These are phyloP conservation scores for Drosophila colorata DNA, from an alignment of 2,888 invertebrate genomes.

Conservation along the genomic window DNA sequence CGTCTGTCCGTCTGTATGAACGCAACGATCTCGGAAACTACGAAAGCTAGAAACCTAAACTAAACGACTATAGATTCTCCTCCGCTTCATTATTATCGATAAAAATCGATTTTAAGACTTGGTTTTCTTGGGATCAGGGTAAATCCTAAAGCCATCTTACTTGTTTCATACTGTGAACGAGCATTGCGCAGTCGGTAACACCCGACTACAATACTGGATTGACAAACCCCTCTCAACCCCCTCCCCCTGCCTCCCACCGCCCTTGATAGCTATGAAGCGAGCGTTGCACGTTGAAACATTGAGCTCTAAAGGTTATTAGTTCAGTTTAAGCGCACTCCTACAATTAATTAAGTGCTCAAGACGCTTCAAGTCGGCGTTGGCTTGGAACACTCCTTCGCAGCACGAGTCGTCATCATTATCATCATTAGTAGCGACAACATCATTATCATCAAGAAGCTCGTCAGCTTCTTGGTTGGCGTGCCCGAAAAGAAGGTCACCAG, in stretches of 20 bases:
- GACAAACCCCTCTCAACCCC: not conserved
- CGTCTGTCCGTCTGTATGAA: no score
- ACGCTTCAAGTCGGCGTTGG: slow-evolving; percentile 47
- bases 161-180: no score
- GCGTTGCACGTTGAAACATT: not conserved
- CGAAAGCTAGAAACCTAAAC: no score
- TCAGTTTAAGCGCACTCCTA: slow-evolving; percentile 75
- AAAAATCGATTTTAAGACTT: no score
- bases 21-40: no score
- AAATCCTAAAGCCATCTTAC: no score
- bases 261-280: not conserved
- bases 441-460: slow-evolving; percentile 20
- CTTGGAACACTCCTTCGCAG: slow-evolving; percentile 48
- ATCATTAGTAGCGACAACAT: slow-evolving; percentile 16
- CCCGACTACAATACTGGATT: no score
- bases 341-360: slow-evolving; percentile 80
- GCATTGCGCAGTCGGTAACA: no score
- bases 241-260: not conserved
- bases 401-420: slow-evolving; percentile 31
- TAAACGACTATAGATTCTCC: no score
- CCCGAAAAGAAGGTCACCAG: slow-evolving; percentile 70
- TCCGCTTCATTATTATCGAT: no score
- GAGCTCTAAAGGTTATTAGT: slow-evolving; percentile 75
- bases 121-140: no score
- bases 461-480: slow-evolving; percentile 28